These are phyloP conservation scores for Morphnarchus princeps DNA, from an alignment of 2,113 vertebrate species.

Conservation along the genomic window DNA sequence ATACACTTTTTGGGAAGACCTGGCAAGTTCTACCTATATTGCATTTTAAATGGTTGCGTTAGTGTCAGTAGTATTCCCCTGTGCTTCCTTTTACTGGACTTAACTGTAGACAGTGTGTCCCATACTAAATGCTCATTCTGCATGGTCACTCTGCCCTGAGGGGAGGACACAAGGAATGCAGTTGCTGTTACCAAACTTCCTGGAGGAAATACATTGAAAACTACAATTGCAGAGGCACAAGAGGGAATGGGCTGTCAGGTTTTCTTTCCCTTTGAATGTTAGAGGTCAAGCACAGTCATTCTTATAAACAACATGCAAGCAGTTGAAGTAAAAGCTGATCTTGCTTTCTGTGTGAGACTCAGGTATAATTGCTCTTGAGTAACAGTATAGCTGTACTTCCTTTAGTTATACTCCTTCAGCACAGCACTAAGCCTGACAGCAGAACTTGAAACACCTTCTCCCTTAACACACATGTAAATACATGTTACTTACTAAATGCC, in stretches of 20 bases:
- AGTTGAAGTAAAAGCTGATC: background rate
- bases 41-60: background rate
- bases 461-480: background rate
- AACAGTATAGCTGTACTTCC: background rate
- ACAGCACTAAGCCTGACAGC: background rate
- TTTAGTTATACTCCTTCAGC: background rate
- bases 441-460: background rate
- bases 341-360: background rate
- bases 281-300: background rate
- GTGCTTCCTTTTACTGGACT: background rate
- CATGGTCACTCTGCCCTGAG: background rate
- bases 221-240: background rate
- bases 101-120: rapidly evolving
- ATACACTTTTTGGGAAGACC: background rate
- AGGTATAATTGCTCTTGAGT: background rate
- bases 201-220: background rate
- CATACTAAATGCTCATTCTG: rapidly evolving
- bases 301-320: background rate
- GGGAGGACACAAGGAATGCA: background rate
- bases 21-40: background rate
- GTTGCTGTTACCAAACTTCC: background rate
- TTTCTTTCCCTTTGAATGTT: background rate
- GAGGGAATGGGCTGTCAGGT: background rate
- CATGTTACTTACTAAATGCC: no score
- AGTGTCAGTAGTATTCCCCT: background rate